These are phyloP conservation scores for Lepas anatifera DNA, from an alignment of 2,888 invertebrate genomes.

Conservation along the genomic window DNA sequence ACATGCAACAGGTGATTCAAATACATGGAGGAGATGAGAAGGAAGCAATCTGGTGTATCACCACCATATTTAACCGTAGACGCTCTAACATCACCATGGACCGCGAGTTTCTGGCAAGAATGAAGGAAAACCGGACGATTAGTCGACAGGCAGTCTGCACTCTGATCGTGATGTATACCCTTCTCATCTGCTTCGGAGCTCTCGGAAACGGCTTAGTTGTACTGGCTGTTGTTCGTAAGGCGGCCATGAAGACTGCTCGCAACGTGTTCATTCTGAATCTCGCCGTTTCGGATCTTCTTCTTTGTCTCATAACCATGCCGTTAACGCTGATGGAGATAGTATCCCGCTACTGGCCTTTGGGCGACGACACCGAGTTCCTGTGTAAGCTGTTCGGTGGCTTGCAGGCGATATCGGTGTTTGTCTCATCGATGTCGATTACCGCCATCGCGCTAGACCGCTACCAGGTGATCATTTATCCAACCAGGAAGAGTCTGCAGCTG, in stretches of 20 bases:
- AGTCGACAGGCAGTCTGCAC: conserved; percentile 54
- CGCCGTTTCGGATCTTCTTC: conserved; percentile 62
- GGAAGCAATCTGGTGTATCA: no score
- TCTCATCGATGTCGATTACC: conserved; percentile 85
- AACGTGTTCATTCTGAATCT: conserved; percentile 87
- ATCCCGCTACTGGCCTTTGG: conserved; percentile 75
- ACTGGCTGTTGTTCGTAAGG: conserved; percentile 60
- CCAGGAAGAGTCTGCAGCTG: conserved; percentile 60
- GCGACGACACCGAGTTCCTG: conserved; percentile 48
- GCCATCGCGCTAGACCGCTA: conserved; percentile 78
- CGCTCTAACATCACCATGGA: conserved; percentile 21
- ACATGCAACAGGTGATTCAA: no score
- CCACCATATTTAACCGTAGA: no score
- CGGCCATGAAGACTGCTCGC: conserved; percentile 80
- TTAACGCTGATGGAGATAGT: conserved; percentile 75
- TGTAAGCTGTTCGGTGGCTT: conserved; percentile 78
- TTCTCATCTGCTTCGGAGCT: conserved; percentile 69
- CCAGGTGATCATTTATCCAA: conserved; percentile 78
- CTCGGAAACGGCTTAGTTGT: conserved; percentile 79
- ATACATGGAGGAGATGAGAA: no score
- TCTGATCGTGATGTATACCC: conserved; percentile 55
- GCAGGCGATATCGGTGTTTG: conserved; percentile 82
- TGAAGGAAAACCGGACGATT: conserved; percentile 57
- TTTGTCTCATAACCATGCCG: conserved; percentile 82
- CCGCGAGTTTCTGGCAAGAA: no score